A percentile compares a stretch with the other conserved stretches of the same genome.
These are phyloP conservation scores for Jordanella pulchra DNA, from an alignment of 2,797 vertebrate genomes.

Conservation along the genomic window DNA sequence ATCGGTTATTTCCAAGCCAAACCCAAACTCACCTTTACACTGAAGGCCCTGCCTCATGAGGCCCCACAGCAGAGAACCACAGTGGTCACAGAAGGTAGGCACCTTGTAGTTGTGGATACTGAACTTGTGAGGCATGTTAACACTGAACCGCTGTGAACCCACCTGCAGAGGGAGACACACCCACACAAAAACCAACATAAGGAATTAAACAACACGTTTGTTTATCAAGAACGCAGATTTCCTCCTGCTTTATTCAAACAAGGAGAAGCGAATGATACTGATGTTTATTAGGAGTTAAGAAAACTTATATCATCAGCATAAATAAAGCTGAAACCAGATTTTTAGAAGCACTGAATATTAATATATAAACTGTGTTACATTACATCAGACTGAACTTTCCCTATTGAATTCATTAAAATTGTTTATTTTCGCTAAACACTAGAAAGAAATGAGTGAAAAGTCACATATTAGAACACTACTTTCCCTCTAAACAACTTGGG, in stretches of 20 bases:
- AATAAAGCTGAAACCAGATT: not conserved
- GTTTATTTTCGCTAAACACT: not conserved
- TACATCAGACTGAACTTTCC: not conserved
- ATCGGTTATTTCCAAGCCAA: conserved; percentile 4
- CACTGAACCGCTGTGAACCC: conserved; percentile 96
- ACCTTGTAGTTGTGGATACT: conserved; percentile 99
- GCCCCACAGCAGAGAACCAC: conserved; percentile 97
- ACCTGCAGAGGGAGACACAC: conserved; percentile 84
- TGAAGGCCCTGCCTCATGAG: conserved; percentile 97
- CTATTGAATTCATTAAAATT: not conserved
- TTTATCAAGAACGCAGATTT: not conserved
- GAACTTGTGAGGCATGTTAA: conserved; percentile 99
- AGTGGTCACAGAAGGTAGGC: conserved; percentile 98
- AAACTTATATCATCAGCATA: not conserved
- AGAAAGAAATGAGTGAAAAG: not conserved
- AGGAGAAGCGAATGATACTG: not conserved
- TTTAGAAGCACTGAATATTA: not conserved
- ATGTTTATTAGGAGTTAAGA: not conserved
- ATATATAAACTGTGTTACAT: not conserved
- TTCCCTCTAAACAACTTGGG: too few species aligned
- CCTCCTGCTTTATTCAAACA: conserved; percentile 1
- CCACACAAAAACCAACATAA: conserved; percentile 40
- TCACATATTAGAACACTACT: not conserved
- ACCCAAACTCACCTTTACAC: conserved; percentile 89
- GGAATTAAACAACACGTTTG: conserved; percentile 21